Base-by-base conservation (phyloP, 2,888 invertebrate species). In the Platynereis dumerilii region DNA sequence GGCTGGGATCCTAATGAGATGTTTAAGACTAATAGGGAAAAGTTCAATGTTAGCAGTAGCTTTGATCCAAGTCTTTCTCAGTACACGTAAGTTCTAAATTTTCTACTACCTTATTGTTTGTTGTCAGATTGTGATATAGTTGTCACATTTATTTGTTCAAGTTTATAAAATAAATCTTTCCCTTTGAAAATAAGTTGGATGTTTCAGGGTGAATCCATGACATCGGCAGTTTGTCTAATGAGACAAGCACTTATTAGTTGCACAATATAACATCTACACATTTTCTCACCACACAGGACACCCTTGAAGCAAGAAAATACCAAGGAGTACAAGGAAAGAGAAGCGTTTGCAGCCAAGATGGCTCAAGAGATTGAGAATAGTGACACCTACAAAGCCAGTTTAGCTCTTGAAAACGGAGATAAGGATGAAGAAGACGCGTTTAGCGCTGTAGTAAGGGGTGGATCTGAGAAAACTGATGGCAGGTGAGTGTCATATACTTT, bases 1-100 rank as follows among this genome's bases (percentile, higher is more conserved):
- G 34, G 34, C 34, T 98, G 98, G 97, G 94, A 96, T 87, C 91
- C 92, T 1, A 90, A 92, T 84, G 96, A 97, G 75, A 98, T 98
- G 97, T 98, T 98, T 86, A 88, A 91, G 72, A 93, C 91, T 83
- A 97, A 97, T 86, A 93, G 94, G 83, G 89, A 90, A 81, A 89
- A 92, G 72, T 96, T 96, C 85, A 95, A 96, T 62, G 94, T 97
- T 12, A 91, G 91, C 78, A 92, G 95, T 74, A 94, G 94, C 1
- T 98, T 93, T 83, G 94, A 95, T 81, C 92, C 94, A 78, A 91
- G 92, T 69, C 85, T 98, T 74, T 88, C 91, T n/a, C 93, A 94
- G 45, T 98, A 98, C 81, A 97, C 97, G 70, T 85, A 71, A 75
- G 78, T 75, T 2, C 10, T 56, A 26, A 12, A 7, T 52, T 52